A percentile compares a stretch with the other conserved stretches of the same genome.
Conservation (phyloP, 2,888 invertebrate genomes). For the Diplolepis rosae region DNA sequence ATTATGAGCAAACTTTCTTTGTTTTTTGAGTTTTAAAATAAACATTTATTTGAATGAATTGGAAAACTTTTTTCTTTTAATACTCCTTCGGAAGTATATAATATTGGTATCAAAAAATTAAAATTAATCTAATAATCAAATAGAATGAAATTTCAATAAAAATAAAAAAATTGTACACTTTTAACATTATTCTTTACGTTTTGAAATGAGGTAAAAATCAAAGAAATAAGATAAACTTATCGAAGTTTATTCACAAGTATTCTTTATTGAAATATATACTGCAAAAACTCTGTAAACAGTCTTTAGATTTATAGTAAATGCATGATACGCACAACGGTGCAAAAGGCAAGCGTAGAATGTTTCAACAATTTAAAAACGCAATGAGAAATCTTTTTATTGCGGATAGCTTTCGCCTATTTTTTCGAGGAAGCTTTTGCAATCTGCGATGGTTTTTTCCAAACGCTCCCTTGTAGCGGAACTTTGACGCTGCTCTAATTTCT, state of each 20-base stretch:
- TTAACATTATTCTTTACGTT: too few relatives aligned
- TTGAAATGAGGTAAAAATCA: not conserved
- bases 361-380: constrained; percentile 1
- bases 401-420: constrained; percentile 62
- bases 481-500: constrained; percentile 77
- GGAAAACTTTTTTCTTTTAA: not conserved
- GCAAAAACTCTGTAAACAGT: constrained; percentile 20
- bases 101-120: too few relatives aligned
- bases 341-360: constrained; percentile 25
- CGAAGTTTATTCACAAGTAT: constrained; percentile 38
- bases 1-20: not conserved
- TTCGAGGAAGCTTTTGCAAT: constrained; percentile 75
- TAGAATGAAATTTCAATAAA: too few relatives aligned
- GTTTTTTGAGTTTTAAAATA: not conserved
- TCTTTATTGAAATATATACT: constrained; percentile 48
- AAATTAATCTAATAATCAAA: too few relatives aligned
- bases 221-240: not conserved
- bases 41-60: not conserved
- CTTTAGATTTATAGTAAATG: constrained; percentile 31
- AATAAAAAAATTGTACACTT: too few relatives aligned
- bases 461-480: constrained; percentile 86
- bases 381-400: constrained; percentile 38
- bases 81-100: not conserved
- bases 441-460: constrained; percentile 81
- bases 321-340: constrained; percentile 22